These are phyloP conservation scores for Hypolimnas misippus DNA, from an alignment of 2,888 invertebrate genomes.

Conservation along the genomic window DNA sequence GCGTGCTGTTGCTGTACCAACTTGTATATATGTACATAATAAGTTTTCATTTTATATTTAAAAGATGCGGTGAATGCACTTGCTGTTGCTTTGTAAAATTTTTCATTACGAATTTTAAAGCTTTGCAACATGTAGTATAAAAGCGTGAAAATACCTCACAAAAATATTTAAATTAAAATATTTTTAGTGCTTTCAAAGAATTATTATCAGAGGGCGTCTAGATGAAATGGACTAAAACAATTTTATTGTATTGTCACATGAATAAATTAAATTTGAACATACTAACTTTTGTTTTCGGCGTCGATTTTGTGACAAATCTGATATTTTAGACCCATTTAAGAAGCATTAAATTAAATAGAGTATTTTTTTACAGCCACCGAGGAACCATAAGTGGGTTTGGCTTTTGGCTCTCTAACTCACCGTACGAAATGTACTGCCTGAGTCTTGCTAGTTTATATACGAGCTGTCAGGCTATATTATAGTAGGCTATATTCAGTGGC, in stretches of 20 bases:
- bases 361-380: too few relatives aligned
- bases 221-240: conserved; percentile 1
- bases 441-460: too few relatives aligned
- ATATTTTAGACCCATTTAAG: too few relatives aligned
- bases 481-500: too few relatives aligned
- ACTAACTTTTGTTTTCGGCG: too few relatives aligned
- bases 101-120: conserved; percentile 4
- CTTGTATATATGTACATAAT: neutral
- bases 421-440: too few relatives aligned
- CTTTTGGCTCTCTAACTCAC: too few relatives aligned
- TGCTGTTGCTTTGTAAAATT: neutral
- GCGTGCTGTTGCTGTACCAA: too few relatives aligned
- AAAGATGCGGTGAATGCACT: neutral
- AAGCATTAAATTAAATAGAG: too few relatives aligned
- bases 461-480: too few relatives aligned
- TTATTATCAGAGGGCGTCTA: neutral
- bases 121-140: neutral
- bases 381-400: too few relatives aligned
- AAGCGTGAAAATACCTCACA: neutral
- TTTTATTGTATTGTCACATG: neutral
- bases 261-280: neutral
- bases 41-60: neutral
- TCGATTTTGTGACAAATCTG: too few relatives aligned
- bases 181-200: conserved; percentile 4
- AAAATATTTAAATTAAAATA: conserved; percentile 3